Conservation (phyloP, 2,888 invertebrate species). For the Drosophila engyochracea region DNA sequence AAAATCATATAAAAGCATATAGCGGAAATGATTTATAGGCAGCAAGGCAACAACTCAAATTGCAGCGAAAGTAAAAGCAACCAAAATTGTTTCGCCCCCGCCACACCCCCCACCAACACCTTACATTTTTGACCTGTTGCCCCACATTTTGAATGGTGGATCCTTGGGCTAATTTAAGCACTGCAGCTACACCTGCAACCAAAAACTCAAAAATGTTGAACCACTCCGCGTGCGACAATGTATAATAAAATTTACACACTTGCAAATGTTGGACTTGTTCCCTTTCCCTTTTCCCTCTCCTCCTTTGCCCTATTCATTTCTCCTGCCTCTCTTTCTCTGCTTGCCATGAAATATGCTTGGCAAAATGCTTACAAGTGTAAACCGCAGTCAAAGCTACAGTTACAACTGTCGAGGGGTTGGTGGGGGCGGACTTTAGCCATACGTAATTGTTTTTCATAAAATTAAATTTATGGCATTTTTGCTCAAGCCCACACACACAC, state of each 20-base stretch:
- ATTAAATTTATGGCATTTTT: constrained; percentile 80
- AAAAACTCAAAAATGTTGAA: constrained; percentile 2
- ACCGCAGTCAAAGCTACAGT: constrained; percentile 73
- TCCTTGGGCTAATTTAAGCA: constrained; percentile 68
- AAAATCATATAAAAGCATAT: constrained; percentile 75
- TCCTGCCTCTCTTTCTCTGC: background rate
- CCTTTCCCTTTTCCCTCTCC: background rate
- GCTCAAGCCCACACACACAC: constrained; percentile 22
- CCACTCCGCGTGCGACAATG: constrained; percentile 38
- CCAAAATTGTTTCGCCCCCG: constrained; percentile 14
- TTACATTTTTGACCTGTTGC: constrained; percentile 69
- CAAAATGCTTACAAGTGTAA: constrained; percentile 80
- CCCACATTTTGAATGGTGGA: constrained; percentile 51
- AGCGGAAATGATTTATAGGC: constrained; percentile 77
- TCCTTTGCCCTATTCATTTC: background rate
- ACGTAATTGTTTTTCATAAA: constrained; percentile 81
- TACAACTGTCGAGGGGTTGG: constrained; percentile 56
- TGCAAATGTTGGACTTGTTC: constrained; percentile 65
- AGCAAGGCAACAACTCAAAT: constrained; percentile 25
- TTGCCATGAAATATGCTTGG: constrained; percentile 70
- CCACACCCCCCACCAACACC: constrained; percentile 1
- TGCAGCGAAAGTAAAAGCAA: constrained; percentile 63
- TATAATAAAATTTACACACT: constrained; percentile 77
- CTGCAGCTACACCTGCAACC: constrained; percentile 52
- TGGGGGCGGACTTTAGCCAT: constrained; percentile 47